phyloP scores from a whole-genome alignment of 2,797 vertebrate genomes.

The Enteromius argenteus region DNA sequence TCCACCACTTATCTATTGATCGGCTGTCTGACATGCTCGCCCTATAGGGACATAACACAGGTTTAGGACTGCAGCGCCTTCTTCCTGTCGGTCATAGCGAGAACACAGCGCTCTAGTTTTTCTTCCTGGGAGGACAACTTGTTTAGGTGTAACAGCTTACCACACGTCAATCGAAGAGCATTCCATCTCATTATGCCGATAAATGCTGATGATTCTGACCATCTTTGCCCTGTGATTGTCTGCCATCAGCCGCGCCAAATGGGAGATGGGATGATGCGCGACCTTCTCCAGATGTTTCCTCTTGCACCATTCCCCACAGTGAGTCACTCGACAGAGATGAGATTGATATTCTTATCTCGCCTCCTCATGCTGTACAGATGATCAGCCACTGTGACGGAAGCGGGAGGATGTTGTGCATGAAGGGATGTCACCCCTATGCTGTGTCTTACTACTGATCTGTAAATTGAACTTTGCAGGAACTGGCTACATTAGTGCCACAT shows the following conservation, averaged over 20 bases:
- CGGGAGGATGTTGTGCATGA: background rate
- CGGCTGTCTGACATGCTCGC: conserved; percentile 12
- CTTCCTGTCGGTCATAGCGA: background rate
- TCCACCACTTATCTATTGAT: conserved; percentile 29
- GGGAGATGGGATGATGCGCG: conserved; percentile 2
- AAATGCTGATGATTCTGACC: conserved; percentile 41
- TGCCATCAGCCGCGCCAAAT: background rate
- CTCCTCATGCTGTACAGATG: conserved; percentile 19
- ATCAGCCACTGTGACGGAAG: conserved; percentile 16
- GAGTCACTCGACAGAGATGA: conserved; percentile 20
- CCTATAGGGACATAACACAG: background rate
- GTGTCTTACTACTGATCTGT: conserved; percentile 17
- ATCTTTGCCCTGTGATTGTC: conserved; percentile 9
- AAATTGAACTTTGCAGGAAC: background rate
- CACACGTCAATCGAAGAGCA: background rate
- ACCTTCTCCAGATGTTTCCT: conserved; percentile 42
- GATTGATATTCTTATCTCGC: conserved; percentile 45
- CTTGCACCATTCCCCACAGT: conserved; percentile 28
- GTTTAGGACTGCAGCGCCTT: background rate
- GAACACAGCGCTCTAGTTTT: background rate
- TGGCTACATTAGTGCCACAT: background rate
- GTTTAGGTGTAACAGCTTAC: background rate
- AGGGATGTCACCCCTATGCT: conserved; percentile 15
- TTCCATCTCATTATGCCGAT: conserved; percentile 36
- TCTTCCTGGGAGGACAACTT: background rate